These are phyloP conservation scores for Tenthredo livida DNA, from an alignment of 2,888 invertebrate species.

Conservation along the genomic window DNA sequence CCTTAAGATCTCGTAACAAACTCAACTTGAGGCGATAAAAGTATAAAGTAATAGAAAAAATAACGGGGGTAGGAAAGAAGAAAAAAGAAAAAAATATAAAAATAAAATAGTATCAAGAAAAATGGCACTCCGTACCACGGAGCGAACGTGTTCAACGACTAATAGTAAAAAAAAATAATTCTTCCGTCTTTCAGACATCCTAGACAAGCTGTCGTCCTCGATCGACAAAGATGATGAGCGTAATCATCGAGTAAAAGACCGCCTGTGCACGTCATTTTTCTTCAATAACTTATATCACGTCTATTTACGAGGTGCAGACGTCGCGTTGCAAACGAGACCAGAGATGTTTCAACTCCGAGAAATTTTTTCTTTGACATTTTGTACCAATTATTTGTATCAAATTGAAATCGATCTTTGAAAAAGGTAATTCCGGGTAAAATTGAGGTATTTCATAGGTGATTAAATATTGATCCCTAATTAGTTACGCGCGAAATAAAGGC, in stretches of 20 bases:
- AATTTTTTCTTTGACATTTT: not conserved
- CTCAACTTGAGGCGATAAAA: conserved; percentile 33
- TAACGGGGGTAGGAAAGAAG: not conserved
- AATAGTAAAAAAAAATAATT: not conserved
- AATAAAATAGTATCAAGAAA: not conserved
- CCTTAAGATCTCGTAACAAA: conserved; percentile 38
- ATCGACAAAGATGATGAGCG: conserved; percentile 30
- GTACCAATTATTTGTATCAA: not conserved
- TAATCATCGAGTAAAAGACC: conserved; percentile 1
- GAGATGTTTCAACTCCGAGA: not conserved
- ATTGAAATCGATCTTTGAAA: not conserved
- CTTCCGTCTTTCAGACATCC: not conserved
- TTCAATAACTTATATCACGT: not conserved
- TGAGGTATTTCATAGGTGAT: not conserved
- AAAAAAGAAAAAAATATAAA: not conserved
- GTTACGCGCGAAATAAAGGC: not conserved
- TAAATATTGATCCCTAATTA: not conserved
- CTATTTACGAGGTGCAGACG: too few relatives aligned
- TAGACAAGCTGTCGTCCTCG: not conserved
- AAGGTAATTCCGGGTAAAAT: not conserved
- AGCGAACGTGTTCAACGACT: conserved; percentile 11
- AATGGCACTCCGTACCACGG: conserved; percentile 1
- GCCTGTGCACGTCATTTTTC: not conserved
- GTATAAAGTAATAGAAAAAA: conserved; percentile 5
- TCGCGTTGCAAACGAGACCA: not conserved